phyloP scores from a whole-genome alignment of 2,888 invertebrate species.

The Latheticus oryzae region DNA sequence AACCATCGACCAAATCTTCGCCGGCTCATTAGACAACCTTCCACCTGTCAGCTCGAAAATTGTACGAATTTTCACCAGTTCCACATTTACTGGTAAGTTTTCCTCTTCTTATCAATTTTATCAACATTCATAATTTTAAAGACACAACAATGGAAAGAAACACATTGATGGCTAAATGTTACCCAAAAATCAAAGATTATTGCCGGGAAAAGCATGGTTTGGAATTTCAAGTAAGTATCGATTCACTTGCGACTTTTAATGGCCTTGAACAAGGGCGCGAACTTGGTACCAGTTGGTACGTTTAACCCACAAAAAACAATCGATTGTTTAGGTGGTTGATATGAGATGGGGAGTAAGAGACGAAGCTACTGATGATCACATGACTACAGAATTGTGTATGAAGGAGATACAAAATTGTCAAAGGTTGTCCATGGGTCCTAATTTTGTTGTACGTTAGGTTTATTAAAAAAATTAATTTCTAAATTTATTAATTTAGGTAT shows the following conservation, averaged over 20 bases:
- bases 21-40: constrained; percentile 86
- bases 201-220: constrained; percentile 97
- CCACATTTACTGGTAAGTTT: constrained; percentile 93
- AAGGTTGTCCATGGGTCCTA: constrained; percentile 96
- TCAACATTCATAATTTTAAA: constrained; percentile 63
- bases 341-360: constrained; percentile 99
- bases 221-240: constrained; percentile 89
- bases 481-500: constrained; percentile 71
- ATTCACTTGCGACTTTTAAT: constrained; percentile 1
- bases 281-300: constrained; percentile 24
- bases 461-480: constrained; percentile 1
- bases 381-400: constrained; percentile 99
- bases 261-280: constrained; percentile 25
- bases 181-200: constrained; percentile 96
- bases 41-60: constrained; percentile 98
- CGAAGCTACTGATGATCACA: constrained; percentile 99
- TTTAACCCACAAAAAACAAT: constrained; percentile 9
- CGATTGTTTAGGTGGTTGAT: constrained; percentile 87
- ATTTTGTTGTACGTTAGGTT: constrained; percentile 81
- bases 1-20: constrained; percentile 90
- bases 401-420: constrained; percentile 98
- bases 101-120: constrained; percentile 3
- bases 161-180: constrained; percentile 97
- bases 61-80: constrained; percentile 97
- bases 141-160: constrained; percentile 98